phyloP scores from a whole-genome alignment of 2,888 invertebrate species.

The Macaria liturata region DNA sequence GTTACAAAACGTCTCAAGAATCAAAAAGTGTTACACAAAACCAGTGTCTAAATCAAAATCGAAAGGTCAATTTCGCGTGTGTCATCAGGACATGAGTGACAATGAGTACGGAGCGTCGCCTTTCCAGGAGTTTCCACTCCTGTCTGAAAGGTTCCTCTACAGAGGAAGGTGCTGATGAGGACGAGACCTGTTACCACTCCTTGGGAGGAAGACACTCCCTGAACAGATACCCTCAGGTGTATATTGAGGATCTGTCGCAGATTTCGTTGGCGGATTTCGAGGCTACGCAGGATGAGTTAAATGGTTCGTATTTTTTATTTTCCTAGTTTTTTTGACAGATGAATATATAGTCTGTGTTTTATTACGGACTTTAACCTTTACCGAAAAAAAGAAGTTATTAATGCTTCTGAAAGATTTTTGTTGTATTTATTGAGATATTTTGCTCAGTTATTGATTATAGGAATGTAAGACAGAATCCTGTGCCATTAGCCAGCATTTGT shows the following conservation, averaged over 20 bases:
- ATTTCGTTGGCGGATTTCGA: constrained; percentile 75
- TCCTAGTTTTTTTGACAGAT: too few species aligned
- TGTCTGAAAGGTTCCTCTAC: constrained; percentile 85
- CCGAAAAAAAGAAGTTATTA: too few species aligned
- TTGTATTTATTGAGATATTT: too few species aligned
- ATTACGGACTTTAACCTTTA: too few species aligned
- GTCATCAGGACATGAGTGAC: constrained; percentile 68
- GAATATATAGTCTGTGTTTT: too few species aligned
- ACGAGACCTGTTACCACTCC: constrained; percentile 77
- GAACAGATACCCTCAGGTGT: constrained; percentile 70
- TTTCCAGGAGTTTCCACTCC: constrained; percentile 87
- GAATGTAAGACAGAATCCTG: too few species aligned
- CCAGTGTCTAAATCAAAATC: constrained; percentile 31
- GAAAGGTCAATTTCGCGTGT: constrained; percentile 43
- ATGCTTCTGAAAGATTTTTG: too few species aligned
- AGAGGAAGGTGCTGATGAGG: constrained; percentile 77
- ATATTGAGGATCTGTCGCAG: constrained; percentile 74
- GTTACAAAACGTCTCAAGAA: too few species aligned
- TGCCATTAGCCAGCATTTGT: too few species aligned
- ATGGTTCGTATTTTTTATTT: constrained; percentile 59
- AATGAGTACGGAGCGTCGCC: constrained; percentile 83
- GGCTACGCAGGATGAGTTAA: constrained; percentile 66
- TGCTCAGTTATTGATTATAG: too few species aligned
- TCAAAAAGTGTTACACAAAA: constrained; percentile 8
- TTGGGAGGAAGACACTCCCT: constrained; percentile 73